Percentiles rank a stretch among this genome's conserved stretches.
phyloP scores from a whole-genome alignment of 2,888 invertebrate species.

The Elaeidobius kamerunicus region DNA sequence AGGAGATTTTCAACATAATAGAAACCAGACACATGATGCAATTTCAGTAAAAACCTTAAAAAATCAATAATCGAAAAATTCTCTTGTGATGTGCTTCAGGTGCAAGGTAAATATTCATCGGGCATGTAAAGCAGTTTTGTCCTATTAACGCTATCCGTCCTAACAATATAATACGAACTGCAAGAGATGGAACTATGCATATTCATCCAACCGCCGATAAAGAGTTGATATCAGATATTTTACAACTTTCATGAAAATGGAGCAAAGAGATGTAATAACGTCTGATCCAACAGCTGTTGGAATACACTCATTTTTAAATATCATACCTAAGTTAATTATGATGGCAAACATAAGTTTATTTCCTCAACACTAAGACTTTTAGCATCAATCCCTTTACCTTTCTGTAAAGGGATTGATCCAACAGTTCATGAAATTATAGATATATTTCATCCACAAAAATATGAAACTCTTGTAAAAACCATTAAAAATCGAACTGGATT shows the following conservation, averaged over 20 bases:
- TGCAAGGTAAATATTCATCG: neutral
- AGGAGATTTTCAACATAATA: too few species aligned
- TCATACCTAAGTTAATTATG: neutral
- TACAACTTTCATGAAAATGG: neutral
- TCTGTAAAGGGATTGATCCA: neutral
- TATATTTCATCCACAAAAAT: neutral
- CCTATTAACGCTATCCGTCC: too few species aligned
- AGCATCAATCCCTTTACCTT: neutral
- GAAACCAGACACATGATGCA: too few species aligned
- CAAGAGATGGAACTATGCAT: neutral
- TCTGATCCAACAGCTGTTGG: neutral
- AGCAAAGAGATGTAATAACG: neutral
- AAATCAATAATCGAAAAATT: too few species aligned
- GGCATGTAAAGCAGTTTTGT: neutral
- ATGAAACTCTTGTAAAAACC: neutral
- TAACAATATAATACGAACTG: neutral
- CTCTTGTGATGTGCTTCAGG: too few species aligned
- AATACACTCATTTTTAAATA: neutral
- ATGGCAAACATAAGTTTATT: neutral
- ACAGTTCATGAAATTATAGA: neutral
- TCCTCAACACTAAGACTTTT: neutral
- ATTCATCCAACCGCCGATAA: neutral
- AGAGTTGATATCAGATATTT: neutral
- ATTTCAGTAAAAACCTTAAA: too few species aligned
- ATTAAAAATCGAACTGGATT: neutral